Percentiles rank a stretch among this genome's conserved stretches.
Conservation (phyloP, 1,140 invertebrate species). For the Gonioctena quinquepunctata region DNA sequence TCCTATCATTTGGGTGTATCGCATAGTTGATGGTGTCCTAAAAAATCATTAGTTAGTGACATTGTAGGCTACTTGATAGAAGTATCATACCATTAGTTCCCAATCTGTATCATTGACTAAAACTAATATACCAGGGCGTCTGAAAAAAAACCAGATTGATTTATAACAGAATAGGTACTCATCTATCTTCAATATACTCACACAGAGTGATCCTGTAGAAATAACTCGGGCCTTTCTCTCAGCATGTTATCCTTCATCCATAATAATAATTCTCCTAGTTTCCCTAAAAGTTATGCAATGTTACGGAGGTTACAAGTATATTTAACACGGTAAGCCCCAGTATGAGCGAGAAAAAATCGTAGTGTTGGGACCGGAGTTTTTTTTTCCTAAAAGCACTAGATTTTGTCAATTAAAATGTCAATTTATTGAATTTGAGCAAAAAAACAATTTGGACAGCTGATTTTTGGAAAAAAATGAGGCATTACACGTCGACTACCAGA, state of each 20-base stretch:
- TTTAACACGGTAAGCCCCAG: slow-evolving; percentile 5
- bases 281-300: slow-evolving; percentile 64
- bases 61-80: not conserved
- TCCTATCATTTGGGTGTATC: slow-evolving; percentile 39
- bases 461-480: too few relatives aligned
- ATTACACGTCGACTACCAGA: too few relatives aligned
- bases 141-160: slow-evolving; percentile 53
- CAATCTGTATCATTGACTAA: slow-evolving; percentile 92
- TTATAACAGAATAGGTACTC: not conserved
- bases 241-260: slow-evolving; percentile 88
- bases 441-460: too few relatives aligned
- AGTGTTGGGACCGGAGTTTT: too few relatives aligned
- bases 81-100: slow-evolving; percentile 74
- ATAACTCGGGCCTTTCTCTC: slow-evolving; percentile 85
- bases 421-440: too few relatives aligned
- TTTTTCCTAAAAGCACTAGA: too few relatives aligned
- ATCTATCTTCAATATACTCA: slow-evolving; percentile 57
- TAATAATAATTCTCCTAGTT: slow-evolving; percentile 69
- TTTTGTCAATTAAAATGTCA: too few relatives aligned
- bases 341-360: too few relatives aligned
- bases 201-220: slow-evolving; percentile 81
- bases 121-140: slow-evolving; percentile 89
- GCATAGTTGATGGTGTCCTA: slow-evolving; percentile 42
- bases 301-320: too few relatives aligned
- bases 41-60: slow-evolving; percentile 62